Conservation (phyloP, 92 coral and sea anemone genomes). For the Chrysogorgia sp. region DNA sequence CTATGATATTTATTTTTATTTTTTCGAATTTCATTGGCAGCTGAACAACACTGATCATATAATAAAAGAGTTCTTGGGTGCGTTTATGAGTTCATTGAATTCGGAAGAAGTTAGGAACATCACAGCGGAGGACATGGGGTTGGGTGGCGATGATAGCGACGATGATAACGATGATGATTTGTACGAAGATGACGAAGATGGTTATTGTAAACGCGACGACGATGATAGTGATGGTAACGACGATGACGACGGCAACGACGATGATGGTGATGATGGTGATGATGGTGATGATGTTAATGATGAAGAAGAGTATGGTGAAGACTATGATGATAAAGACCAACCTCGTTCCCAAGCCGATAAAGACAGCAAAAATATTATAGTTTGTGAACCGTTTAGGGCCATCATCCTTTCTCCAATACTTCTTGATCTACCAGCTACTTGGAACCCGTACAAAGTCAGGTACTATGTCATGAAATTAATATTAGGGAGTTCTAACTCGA, state of each 20-base stretch:
- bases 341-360: too few species aligned
- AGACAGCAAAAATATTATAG: too few species aligned
- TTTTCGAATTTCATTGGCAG: not conserved
- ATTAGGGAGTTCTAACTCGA: too few species aligned
- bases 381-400: slow-evolving; percentile 1
- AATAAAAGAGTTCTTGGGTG: not conserved
- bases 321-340: slow-evolving; percentile 2
- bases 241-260: slow-evolving; percentile 28
- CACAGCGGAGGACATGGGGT: not conserved
- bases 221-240: slow-evolving; percentile 38
- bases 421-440: not conserved
- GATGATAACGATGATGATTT: slow-evolving; percentile 41
- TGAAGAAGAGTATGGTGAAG: too few species aligned
- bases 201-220: slow-evolving; percentile 22
- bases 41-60: not conserved
- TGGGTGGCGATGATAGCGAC: slow-evolving; percentile 22
- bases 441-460: not conserved
- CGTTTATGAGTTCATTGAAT: not conserved
- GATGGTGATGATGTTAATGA: too few species aligned
- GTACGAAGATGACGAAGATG: slow-evolving; percentile 18
- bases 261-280: slow-evolving; percentile 29
- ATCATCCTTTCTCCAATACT: not conserved
- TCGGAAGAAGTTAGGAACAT: not conserved
- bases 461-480: too few species aligned
- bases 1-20: too few species aligned